Percentiles rank a stretch among this genome's conserved stretches.
phyloP scores from a whole-genome alignment of 2,888 invertebrate species.

The Dryobotodes eremita region DNA sequence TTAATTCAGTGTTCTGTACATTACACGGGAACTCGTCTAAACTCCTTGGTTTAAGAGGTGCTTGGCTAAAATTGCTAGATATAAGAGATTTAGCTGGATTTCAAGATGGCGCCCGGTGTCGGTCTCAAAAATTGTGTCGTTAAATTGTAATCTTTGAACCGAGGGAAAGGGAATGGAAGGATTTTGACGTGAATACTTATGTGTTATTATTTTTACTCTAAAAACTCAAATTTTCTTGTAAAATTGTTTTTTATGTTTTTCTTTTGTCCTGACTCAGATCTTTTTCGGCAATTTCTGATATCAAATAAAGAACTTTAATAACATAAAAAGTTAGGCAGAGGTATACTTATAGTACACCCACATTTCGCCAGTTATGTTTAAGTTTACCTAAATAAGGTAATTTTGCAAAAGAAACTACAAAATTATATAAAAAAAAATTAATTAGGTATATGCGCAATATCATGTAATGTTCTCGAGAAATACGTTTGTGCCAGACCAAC shows the following conservation, averaged over 20 bases:
- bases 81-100: constrained; percentile 52
- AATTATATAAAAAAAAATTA: neutral
- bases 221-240: neutral
- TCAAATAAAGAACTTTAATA: neutral
- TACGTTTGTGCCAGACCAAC: neutral
- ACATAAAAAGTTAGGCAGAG: neutral
- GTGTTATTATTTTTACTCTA: constrained; percentile 6
- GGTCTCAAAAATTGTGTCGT: constrained; percentile 54
- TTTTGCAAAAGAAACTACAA: neutral
- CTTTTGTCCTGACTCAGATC: neutral
- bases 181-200: neutral
- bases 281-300: neutral
- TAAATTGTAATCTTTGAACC: constrained; percentile 56
- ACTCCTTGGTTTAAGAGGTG: constrained; percentile 40
- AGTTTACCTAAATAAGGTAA: neutral
- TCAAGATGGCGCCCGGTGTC: constrained; percentile 44
- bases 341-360: neutral
- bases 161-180: constrained; percentile 10
- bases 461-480: neutral
- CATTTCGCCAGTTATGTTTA: neutral
- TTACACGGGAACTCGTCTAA: constrained; percentile 16
- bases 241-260: neutral
- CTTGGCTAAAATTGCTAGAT: constrained; percentile 52
- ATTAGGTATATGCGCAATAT: too few relatives aligned
- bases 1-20: neutral